A percentile compares a stretch with the other conserved stretches of the same genome.
Evolutionary conservation across 1,140 invertebrate genomes (phyloP).

Genomic region (Drosophila orena): DNA sequence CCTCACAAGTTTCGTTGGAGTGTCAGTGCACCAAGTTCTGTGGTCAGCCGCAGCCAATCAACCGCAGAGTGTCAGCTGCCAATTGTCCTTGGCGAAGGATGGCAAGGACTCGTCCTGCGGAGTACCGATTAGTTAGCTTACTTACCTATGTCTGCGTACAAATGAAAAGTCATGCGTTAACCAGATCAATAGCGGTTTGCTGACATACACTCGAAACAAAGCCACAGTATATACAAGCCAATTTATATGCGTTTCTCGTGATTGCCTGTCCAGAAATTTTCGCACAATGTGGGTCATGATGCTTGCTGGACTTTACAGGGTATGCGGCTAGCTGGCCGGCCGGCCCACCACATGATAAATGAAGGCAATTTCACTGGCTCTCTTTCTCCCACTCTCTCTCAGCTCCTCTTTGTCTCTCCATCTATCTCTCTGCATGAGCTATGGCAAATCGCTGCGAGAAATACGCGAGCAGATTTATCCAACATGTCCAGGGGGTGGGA

Average conservation of each 20-base stretch:
- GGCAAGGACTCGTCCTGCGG: neutral
- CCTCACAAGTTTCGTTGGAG: constrained; percentile 3
- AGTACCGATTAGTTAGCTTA: neutral
- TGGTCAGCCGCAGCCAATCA: constrained; percentile 41
- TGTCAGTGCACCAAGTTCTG: constrained; percentile 28
- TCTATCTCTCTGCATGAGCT: constrained; percentile 37
- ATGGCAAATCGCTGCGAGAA: constrained; percentile 53
- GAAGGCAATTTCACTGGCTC: constrained; percentile 54
- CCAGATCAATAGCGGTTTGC: no score
- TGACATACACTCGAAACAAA: no score
- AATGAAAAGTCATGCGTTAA: no score
- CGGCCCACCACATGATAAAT: constrained; percentile 57
- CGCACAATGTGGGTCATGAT: no score
- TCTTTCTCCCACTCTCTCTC: constrained; percentile 13
- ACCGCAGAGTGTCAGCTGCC: constrained; percentile 34
- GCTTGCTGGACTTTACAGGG: neutral
- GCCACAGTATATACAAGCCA: no score
- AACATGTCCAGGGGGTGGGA: constrained; percentile 25
- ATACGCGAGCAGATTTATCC: constrained; percentile 64
- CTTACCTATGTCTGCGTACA: neutral
- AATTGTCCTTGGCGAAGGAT: constrained; percentile 17
- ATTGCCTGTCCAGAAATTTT: no score
- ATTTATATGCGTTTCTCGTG: no score
- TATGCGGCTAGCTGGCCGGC: constrained; percentile 9
- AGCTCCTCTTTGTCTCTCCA: constrained; percentile 23